These are phyloP conservation scores for Catharus minimus DNA, from an alignment of 2,113 vertebrate genomes.

Conservation along the genomic window DNA sequence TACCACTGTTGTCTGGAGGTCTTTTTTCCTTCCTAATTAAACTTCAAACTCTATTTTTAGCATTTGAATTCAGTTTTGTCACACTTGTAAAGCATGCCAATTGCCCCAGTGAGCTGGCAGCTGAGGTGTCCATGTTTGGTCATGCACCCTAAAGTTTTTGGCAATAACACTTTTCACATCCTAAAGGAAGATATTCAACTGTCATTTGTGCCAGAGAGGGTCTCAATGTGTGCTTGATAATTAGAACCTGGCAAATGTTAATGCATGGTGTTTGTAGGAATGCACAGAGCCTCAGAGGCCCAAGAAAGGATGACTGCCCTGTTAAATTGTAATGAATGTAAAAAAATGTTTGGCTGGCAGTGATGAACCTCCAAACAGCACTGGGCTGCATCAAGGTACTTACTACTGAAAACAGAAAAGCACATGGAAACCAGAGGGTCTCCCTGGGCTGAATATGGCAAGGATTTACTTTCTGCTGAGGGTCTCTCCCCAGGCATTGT, in stretches of 20 bases:
- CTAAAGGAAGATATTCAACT: slow-evolving; percentile 4
- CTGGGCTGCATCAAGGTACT: not conserved
- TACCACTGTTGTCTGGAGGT: not conserved
- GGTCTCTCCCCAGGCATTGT: not conserved
- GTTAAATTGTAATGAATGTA: not conserved
- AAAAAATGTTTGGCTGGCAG: rapidly evolving
- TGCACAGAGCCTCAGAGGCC: not conserved
- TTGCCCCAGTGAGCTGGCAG: not conserved
- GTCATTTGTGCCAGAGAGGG: not conserved
- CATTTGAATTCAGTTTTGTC: not conserved
- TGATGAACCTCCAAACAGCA: not conserved
- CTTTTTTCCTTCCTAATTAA: not conserved
- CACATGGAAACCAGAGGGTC: rapidly evolving
- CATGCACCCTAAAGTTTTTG: slow-evolving; percentile 41
- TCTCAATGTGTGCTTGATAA: not conserved
- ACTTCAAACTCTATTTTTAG: slow-evolving; percentile 20
- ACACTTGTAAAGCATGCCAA: not conserved
- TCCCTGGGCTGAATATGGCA: not conserved
- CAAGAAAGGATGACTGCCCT: not conserved
- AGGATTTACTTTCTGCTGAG: not conserved
- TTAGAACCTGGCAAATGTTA: slow-evolving; percentile 12
- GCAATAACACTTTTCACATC: not conserved
- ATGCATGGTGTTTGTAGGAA: not conserved
- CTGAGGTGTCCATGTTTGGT: slow-evolving; percentile 51
- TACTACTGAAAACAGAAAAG: not conserved